phyloP scores from a whole-genome alignment of 2,888 invertebrate species.

The Eustalomyia histrio region DNA sequence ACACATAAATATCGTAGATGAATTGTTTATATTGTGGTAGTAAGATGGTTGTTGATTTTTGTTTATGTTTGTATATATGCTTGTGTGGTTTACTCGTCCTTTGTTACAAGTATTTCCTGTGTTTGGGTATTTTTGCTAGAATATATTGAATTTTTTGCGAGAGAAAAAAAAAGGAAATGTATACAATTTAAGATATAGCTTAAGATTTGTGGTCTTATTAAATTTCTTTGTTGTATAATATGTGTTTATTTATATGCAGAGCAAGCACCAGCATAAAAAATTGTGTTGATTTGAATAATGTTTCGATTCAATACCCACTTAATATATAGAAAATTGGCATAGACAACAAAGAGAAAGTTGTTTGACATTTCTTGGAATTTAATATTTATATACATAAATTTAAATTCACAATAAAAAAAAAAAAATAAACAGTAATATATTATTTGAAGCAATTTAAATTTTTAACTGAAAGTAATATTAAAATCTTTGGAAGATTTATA shows the following conservation, averaged over 20 bases:
- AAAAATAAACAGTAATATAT: too few relatives aligned
- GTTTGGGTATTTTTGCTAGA: not conserved
- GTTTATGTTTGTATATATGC: not conserved
- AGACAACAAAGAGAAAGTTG: not conserved
- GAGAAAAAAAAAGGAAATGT: not conserved
- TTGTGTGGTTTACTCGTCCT: not conserved
- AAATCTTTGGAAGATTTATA: too few relatives aligned
- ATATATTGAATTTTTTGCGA: not conserved
- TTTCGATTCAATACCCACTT: not conserved
- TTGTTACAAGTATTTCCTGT: not conserved
- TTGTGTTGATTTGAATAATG: constrained; percentile 12
- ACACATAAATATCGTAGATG: not conserved
- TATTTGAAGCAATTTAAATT: too few relatives aligned
- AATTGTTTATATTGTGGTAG: constrained; percentile 1
- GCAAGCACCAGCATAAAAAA: not conserved
- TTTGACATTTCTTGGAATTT: not conserved
- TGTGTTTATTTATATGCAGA: not conserved
- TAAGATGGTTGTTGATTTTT: constrained; percentile 10
- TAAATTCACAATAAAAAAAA: too few relatives aligned
- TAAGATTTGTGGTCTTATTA: constrained; percentile 29
- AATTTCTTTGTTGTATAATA: not conserved
- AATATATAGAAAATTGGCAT: not conserved
- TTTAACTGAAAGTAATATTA: too few relatives aligned
- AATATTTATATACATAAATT: too few relatives aligned
- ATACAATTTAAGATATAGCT: constrained; percentile 15